Base-by-base conservation (phyloP, 2,797 vertebrate genomes). In the Danio jaintianensis region DNA sequence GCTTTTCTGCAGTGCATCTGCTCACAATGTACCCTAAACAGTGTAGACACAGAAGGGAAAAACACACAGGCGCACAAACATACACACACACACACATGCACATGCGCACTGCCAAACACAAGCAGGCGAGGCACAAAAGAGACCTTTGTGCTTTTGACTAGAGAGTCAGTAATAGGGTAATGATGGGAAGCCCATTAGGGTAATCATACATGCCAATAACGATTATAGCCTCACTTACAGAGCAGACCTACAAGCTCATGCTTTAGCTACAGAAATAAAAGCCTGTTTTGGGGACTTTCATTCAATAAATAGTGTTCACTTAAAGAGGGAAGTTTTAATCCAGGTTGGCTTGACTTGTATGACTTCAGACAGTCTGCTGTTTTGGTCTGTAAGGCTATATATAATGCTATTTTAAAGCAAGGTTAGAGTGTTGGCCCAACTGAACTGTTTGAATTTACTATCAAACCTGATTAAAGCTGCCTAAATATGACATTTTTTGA, bases 161-260 rank as follows among this genome's bases (percentile, higher is more conserved):
- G 86, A 59, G 86, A 85, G 85, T 87, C 84, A 79, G 85, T 86
- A 86, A 85, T 85, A 87, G 59, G 75, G 87, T 89, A 88, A 90
- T 91, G 91, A 89, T 84, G 84, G 83, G 80, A 61, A 77, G 79
- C 85, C 81, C 62, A 89, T 91, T 91, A 87, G 86, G 59, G 88
- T 86, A 91, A 92, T 92, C 90, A 87, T 80, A 72, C 78, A 78
- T 66, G 83, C 78, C 85, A 82, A 84, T 84, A 86, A 84, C 38
- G 50, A 84, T 82, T 82, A 86, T 78, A 72, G 63, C 18, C 15
- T 7, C 45, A 68, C 82, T 67, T 20, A 66, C 76, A 80, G 52
- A 75, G 67, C 74, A 80, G 82, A 63, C 82, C 72, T 75, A 62
- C 75, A 75, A 63, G 69, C 70, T 52, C 61, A 72, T 1, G 29